Conservation (phyloP, 2,797 vertebrate species). For the Anguilla anguilla region DNA sequence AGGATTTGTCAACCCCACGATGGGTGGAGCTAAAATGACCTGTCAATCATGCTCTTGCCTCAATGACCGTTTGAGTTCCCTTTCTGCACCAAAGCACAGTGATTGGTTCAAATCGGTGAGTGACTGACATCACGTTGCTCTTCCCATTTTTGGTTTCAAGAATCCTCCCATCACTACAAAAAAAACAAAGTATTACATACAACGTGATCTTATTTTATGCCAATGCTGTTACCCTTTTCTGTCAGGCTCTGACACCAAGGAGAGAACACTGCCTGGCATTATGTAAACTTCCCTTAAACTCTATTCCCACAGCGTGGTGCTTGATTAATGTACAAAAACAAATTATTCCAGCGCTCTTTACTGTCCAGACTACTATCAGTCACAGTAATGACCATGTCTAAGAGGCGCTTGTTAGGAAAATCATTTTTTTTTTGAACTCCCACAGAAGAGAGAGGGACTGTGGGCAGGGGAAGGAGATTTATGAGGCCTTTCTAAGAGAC, state of each 20-base stretch:
- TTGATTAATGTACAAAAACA: neutral
- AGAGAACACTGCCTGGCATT: slow-evolving; percentile 16
- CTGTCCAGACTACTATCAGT: neutral
- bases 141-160: neutral
- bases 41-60: neutral
- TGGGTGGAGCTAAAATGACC: neutral
- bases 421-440: neutral
- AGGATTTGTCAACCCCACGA: neutral
- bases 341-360: neutral
- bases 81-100: neutral
- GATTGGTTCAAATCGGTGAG: neutral
- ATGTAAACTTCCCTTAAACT: neutral
- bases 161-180: neutral
- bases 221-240: neutral
- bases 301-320: neutral
- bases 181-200: neutral
- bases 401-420: neutral
- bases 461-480: neutral
- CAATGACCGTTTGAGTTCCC: neutral
- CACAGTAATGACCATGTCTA: slow-evolving; percentile 3
- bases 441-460: neutral
- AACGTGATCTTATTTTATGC: neutral
- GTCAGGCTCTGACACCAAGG: neutral
- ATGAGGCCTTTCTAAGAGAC: neutral
- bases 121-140: neutral